Percentiles rank a stretch among this genome's conserved stretches.
phyloP scores from a whole-genome alignment of 2,888 invertebrate genomes.

The Hydropsyche betteni region DNA sequence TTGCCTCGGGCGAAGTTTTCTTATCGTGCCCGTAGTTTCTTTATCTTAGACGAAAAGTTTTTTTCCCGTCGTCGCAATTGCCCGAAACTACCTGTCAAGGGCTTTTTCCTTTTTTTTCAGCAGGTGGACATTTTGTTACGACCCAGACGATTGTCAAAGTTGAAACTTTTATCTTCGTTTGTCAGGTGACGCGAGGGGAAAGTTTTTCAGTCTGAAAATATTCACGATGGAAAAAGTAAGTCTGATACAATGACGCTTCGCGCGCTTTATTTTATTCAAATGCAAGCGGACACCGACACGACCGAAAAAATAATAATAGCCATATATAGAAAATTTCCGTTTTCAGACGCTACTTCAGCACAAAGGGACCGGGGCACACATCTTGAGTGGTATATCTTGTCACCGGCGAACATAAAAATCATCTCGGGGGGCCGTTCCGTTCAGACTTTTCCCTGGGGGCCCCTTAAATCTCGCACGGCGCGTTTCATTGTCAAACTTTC shows the following conservation, averaged over 20 bases:
- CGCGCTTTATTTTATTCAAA: too few relatives aligned
- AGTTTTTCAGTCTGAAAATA: conserved; percentile 23
- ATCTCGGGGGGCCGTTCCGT: conserved; percentile 41
- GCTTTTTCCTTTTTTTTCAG: conserved; percentile 31
- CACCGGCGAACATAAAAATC: conserved; percentile 47
- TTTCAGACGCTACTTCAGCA: not conserved
- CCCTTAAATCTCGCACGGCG: conserved; percentile 39
- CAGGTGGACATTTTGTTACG: conserved; percentile 38
- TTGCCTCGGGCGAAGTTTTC: conserved; percentile 27
- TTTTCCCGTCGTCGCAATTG: conserved; percentile 42
- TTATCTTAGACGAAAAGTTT: conserved; percentile 41
- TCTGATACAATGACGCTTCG: not conserved
- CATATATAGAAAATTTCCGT: too few relatives aligned
- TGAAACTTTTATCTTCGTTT: conserved; percentile 44
- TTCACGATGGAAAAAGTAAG: conserved; percentile 10
- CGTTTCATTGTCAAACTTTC: conserved; percentile 44
- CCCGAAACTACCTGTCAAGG: conserved; percentile 48
- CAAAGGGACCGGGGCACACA: conserved; percentile 31
- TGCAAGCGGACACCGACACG: too few relatives aligned
- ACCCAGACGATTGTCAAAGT: conserved; percentile 45
- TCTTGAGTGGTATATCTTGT: conserved; percentile 47
- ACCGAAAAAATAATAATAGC: too few relatives aligned
- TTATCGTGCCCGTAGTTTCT: conserved; percentile 44
- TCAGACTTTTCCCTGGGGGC: conserved; percentile 27
- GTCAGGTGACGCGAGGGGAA: conserved; percentile 33